Evolutionary conservation across 2,113 vertebrate species (phyloP).

Genomic region (Fulmarus glacialis): DNA sequence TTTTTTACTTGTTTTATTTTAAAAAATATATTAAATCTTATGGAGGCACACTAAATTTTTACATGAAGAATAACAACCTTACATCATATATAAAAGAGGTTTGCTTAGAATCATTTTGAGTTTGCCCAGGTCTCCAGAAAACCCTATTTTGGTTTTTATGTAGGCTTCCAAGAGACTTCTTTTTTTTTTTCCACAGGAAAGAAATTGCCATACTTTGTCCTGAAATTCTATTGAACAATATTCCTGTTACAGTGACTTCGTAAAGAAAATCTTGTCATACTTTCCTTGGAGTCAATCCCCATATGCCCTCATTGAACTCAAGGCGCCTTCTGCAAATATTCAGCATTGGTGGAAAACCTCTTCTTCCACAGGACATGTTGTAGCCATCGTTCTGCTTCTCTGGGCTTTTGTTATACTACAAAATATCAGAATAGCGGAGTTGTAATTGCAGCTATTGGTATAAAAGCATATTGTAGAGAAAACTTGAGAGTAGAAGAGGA

Average conservation of each 20-base stretch:
- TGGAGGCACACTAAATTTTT: neutral
- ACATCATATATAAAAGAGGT: neutral
- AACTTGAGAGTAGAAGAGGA: neutral
- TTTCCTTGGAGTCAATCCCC: neutral
- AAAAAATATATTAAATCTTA: neutral
- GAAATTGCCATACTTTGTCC: neutral
- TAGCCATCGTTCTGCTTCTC: neutral
- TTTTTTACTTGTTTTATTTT: neutral
- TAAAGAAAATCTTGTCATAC: neutral
- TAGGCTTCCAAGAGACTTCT: neutral
- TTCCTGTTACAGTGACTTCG: neutral
- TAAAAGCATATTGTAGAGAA: neutral
- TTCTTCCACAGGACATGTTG: neutral
- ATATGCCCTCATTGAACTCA: neutral
- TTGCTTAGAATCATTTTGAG: neutral
- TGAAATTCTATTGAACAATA: neutral
- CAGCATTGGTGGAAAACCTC: neutral
- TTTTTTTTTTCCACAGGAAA: neutral
- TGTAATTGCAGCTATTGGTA: neutral
- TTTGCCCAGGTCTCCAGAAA: neutral
- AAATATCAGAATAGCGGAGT: neutral
- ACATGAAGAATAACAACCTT: neutral
- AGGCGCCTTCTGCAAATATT: neutral
- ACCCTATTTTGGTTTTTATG: neutral
- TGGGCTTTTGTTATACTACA: neutral